Evolutionary conservation across 2,888 invertebrate species (phyloP).

Genomic region (Dryocosmus kuriphilus): DNA sequence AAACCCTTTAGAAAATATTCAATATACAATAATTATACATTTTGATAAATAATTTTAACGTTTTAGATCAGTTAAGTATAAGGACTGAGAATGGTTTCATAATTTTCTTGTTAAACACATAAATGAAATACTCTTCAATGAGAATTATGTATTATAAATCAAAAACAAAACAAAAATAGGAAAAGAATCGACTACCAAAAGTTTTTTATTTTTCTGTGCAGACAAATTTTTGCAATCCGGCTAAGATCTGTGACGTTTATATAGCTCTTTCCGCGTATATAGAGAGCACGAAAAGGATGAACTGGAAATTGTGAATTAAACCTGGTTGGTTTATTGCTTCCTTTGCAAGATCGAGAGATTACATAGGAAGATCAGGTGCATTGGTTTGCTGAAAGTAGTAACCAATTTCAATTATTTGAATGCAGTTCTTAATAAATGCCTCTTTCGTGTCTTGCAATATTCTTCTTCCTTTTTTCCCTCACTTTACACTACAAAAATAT

Average conservation of each 20-base stretch:
- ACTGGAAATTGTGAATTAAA: constrained; percentile 27
- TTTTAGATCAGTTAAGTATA: too few relatives aligned
- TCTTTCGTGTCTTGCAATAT: not conserved
- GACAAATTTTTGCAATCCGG: not conserved
- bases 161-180: not conserved
- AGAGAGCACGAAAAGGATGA: constrained; percentile 14
- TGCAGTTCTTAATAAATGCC: not conserved
- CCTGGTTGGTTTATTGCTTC: constrained; percentile 17
- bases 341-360: constrained; percentile 25
- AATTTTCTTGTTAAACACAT: not conserved
- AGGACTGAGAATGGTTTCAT: not conserved
- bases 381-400: constrained; percentile 18
- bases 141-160: not conserved
- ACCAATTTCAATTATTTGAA: constrained; percentile 24
- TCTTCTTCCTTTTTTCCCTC: not conserved
- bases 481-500: not conserved
- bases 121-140: not conserved
- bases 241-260: constrained; percentile 11
- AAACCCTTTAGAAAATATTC: too few relatives aligned
- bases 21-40: not conserved
- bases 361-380: constrained; percentile 20
- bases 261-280: constrained; percentile 3
- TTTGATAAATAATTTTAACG: too few relatives aligned
- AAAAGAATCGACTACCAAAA: not conserved
- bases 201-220: not conserved